Evolutionary conservation across 2,888 invertebrate genomes (phyloP), one percentile per base, ranked within the genome.

Genomic region (Napeogenes sylphis): DNA sequence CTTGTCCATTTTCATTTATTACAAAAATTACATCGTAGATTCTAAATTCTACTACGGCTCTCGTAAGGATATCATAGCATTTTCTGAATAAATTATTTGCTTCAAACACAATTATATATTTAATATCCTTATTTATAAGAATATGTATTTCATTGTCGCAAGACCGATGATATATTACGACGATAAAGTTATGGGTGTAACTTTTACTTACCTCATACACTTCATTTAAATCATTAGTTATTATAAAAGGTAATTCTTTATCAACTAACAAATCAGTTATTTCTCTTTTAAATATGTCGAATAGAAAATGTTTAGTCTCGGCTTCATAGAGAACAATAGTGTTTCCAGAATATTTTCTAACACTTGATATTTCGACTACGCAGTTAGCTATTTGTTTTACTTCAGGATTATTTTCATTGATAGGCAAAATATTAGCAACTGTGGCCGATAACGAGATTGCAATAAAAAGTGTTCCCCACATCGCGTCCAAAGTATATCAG

Each of bases 21-120:
- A 84, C 66, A 65, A 82, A 79, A 4, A 79, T 79, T 0, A 81
- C 70, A 46, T 82, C 78, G 62, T 71, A 69, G 57, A 71, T 67
- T 32, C 73, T 70, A 14, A 80, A 59, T 3, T 60, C 45, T 2
- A 65, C 59, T 42, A 72, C 73, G 55, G 77, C 70, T 32, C 63
- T 59, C 58, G 71, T 38, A n/a, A 81, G 57, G 38, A 68, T 12
- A 12, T 42, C 12, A 38, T 61, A 30, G 8, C 67, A 67, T 8
- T n/a, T 21, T n/a, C 59, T 33, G n/a, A 47, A 6, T 46, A 56
- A 6, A 46, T 33, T 51, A 6, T 51, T 35, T 6, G 42, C n/a
- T 42, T 61, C 51, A 47, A 66, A n/a, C 21, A 70, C 55, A n/a
- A 68, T 46, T 30, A 68, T 54, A 58, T 68, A 68, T 51, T 51